phyloP scores from a whole-genome alignment of 2,797 vertebrate species.

The Silurus lanzhouensis region DNA sequence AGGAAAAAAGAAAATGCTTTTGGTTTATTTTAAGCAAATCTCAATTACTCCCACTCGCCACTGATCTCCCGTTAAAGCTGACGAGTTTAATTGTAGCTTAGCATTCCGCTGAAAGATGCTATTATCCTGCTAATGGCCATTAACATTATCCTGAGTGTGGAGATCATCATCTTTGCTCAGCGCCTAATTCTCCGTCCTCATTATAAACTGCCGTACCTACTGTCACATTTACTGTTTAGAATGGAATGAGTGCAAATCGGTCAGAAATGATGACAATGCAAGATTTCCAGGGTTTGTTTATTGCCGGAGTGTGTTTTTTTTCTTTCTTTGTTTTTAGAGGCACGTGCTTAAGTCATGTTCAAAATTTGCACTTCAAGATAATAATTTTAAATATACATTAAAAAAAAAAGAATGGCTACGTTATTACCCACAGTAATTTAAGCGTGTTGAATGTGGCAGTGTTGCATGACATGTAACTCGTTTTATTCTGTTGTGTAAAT shows the following conservation, averaged over 20 bases:
- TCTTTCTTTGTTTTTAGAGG: not conserved
- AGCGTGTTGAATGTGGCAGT: not conserved
- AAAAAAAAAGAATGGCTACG: not conserved
- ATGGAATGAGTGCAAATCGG: not conserved
- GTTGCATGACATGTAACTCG: not conserved
- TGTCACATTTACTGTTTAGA: not conserved
- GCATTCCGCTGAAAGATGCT: conserved; percentile 37
- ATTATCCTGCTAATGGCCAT: conserved; percentile 48
- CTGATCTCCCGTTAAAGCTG: conserved; percentile 25
- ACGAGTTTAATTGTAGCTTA: conserved; percentile 50
- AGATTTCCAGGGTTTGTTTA: not conserved
- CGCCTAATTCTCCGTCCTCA: conserved; percentile 31
- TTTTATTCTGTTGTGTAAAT: not conserved
- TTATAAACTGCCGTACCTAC: conserved; percentile 47
- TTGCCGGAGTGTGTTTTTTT: not conserved
- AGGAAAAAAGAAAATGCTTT: not conserved
- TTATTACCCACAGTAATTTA: not conserved
- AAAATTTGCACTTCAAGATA: not conserved
- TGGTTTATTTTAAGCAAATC: conserved; percentile 31
- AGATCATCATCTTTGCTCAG: conserved; percentile 26
- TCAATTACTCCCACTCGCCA: not conserved
- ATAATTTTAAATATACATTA: too few species aligned
- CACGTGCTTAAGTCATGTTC: not conserved
- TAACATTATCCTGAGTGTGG: conserved; percentile 38
- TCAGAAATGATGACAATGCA: not conserved